phyloP scores from a whole-genome alignment of 2,113 vertebrate species.

The Tupaia tana region DNA sequence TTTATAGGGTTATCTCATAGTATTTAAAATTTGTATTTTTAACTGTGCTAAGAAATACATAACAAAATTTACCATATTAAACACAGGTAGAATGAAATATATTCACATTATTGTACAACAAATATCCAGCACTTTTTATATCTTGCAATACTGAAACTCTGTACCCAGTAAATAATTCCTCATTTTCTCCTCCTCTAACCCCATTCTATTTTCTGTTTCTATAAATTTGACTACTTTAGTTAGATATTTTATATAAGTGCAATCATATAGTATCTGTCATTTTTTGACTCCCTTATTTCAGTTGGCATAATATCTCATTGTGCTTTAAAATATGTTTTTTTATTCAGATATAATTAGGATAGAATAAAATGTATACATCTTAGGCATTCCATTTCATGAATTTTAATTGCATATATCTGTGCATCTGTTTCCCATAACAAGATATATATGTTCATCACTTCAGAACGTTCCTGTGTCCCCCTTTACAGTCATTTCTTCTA shows the following conservation, averaged over 20 bases:
- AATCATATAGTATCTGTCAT: not conserved
- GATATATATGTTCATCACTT: not conserved
- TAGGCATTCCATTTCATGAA: not conserved
- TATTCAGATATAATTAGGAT: not conserved
- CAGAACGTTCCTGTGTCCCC: not conserved
- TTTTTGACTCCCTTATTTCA: not conserved
- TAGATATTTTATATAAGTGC: not conserved
- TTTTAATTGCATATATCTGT: constrained; percentile 17
- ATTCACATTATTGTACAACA: not conserved
- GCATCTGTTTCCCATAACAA: not conserved
- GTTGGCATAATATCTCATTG: not conserved
- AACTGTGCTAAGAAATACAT: not conserved
- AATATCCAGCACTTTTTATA: not conserved
- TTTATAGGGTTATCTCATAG: not conserved
- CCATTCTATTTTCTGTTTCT: not conserved
- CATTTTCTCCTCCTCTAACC: not conserved
- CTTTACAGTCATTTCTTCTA: not conserved
- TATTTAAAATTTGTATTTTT: not conserved
- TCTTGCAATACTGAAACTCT: not conserved
- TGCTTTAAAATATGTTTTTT: constrained; percentile 17
- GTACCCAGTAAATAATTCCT: not conserved
- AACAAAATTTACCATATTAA: not conserved
- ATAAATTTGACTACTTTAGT: not conserved
- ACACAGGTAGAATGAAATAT: not conserved
- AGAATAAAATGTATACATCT: not conserved